Percentiles rank a stretch among this genome's conserved stretches.
Evolutionary conservation across 2,797 vertebrate genomes (phyloP).

Genomic region (Sylvia borin): DNA sequence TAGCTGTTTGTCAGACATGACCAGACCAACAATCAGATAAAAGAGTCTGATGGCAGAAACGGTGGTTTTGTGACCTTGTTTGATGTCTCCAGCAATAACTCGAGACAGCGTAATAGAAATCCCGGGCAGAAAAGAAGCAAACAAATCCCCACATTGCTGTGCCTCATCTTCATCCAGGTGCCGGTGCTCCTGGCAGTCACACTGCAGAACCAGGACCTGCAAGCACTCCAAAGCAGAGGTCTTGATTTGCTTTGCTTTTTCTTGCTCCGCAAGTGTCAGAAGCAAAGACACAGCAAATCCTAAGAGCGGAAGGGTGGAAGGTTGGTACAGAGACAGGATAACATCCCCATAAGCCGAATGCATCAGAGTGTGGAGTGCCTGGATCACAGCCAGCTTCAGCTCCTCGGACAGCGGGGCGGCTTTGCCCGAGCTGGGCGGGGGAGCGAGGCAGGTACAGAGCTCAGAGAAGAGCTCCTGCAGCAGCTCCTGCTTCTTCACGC

Average conservation of each 20-base stretch:
- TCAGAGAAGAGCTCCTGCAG: slow-evolving; percentile 88
- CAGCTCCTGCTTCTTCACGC: slow-evolving; percentile 83
- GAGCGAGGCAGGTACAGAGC: slow-evolving; percentile 86
- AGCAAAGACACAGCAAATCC: slow-evolving; percentile 89
- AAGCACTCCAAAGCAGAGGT: slow-evolving; percentile 84
- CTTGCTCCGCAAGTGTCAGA: slow-evolving; percentile 85
- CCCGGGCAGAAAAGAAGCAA: slow-evolving; percentile 94
- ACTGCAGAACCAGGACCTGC: slow-evolving; percentile 83
- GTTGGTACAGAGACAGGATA: slow-evolving; percentile 83
- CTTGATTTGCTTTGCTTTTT: slow-evolving; percentile 85
- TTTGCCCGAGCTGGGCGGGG: slow-evolving; percentile 74
- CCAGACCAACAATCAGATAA: slow-evolving; percentile 77
- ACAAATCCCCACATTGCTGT: slow-evolving; percentile 75
- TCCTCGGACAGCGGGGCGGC: slow-evolving; percentile 84
- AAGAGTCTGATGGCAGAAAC: slow-evolving; percentile 85
- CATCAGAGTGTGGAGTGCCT: slow-evolving; percentile 83
- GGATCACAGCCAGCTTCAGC: slow-evolving; percentile 81
- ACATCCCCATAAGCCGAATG: slow-evolving; percentile 86
- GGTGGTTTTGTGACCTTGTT: slow-evolving; percentile 85
- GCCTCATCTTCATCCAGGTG: slow-evolving; percentile 66
- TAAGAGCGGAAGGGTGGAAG: slow-evolving; percentile 83
- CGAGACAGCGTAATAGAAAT: slow-evolving; percentile 80
- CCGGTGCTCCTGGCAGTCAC: slow-evolving; percentile 82
- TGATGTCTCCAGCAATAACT: slow-evolving; percentile 87
- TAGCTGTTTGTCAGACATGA: slow-evolving; percentile 89